Evolutionary conservation across 2,797 vertebrate species (phyloP), one percentile per base, ranked within the genome.

Genomic region (Clarias platycephalus): DNA sequence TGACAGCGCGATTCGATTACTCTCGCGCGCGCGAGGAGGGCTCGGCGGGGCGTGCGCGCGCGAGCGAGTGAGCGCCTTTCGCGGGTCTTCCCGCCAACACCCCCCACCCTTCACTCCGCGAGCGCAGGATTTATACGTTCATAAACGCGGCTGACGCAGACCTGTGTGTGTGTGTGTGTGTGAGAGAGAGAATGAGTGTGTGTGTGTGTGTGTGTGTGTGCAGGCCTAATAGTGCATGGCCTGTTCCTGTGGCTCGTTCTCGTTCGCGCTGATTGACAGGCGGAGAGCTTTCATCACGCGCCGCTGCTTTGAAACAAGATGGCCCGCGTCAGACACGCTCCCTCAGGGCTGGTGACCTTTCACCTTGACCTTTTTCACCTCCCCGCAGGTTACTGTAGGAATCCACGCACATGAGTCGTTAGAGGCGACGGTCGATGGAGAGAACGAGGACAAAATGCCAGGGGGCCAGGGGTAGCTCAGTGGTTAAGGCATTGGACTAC

Each of bases 1-100:
- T 91, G 91, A 91, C 91, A 90, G 89, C 82, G 87, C 89, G 91
- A 91, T 91, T 90, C 87, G 91, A 91, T 91, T 91, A 91, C 89
- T 88, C 88, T 68, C 86, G 82, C 87, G 81, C 88, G 87, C 88
- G 87, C 88, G 79, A 87, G 85, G 86, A 79, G 85, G 74, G 88
- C 83, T 83, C 85, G 87, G 86, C 83, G 68, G 82, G 66, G 85
- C 44, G 44, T 2, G 71, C 1, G 7, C 40, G 13, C 2, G 37
- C 37, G 37, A 40, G 37, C 6, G 37, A 40, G 78, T 37, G 78
- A 58, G 75, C 63, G 84, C 85, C 80, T 84, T 89, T 66, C 62
- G 44, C 40, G n/a, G 12, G 49, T 66, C 62, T 67, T 86, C 72
- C 53, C 81, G 10, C 44, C 44, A 49, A 49, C 44, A 10, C 10